Evolutionary conservation across 2,888 invertebrate species (phyloP), one percentile per base, ranked within the genome.

Genomic region (Melanophora roralis): DNA sequence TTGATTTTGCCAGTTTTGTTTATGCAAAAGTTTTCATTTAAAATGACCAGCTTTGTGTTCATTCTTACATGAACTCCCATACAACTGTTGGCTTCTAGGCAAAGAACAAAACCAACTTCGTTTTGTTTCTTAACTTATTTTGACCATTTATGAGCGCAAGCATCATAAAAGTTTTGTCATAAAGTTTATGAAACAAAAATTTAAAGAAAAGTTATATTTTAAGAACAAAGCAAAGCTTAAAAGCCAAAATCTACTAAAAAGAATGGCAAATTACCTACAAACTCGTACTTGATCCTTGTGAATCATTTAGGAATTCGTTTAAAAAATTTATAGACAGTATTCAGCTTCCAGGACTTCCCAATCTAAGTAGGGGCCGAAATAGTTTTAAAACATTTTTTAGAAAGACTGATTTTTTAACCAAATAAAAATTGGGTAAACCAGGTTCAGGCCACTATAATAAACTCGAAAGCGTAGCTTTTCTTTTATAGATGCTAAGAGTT

Each of bases 181-280:
- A 80, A 80, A 80, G 43, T 80, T 76, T 80, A 76, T 80, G 57
- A 45, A 16, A 23, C 19, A 40, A 19, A 36, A 55, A 57, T 3
- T 27, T 6, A 60, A 65, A 59, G 21, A 45, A 32, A 21, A 36
- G 71, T n/a, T 36, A 32, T 23, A 27, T 14, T 67, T 1, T 9
- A 72, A 60, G 38, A 5, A 12, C 21, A 49, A 36, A 2, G 16
- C 69, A 69, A 57, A 74, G 36, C 51, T 34, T 62, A 45, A 78
- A 64, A 57, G 45, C 45, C 49, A 45, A 71, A 59, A 16, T 51
- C 47, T 62, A 21, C 62, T 19, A 45, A 62, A 76, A 27, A 5
- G 6, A 27, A 72, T 49, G 67, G 79, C 82, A 83, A 83, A 84
- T 83, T 83, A 71, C 68, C 79, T 69, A 82, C 82, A 82, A 82